Evolutionary conservation across 2,113 vertebrate genomes (phyloP).

Genomic region (Mesocricetus auratus): DNA sequence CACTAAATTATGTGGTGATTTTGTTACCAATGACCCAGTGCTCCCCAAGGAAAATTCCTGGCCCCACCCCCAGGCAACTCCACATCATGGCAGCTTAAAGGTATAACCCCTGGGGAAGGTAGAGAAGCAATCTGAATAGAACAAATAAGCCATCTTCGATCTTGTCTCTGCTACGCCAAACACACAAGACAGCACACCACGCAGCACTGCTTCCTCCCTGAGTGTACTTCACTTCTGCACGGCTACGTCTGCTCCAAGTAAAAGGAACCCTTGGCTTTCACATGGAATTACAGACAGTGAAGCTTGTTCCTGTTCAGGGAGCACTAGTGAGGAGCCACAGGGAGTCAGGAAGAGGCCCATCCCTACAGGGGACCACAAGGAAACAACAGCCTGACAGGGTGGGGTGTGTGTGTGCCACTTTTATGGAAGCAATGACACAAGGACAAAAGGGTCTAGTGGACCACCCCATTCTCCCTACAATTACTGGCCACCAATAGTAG

Average conservation of each 20-base stretch:
- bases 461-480: conserved; percentile 47
- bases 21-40: conserved; percentile 73
- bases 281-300: conserved; percentile 61
- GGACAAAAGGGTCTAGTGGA: conserved; percentile 66
- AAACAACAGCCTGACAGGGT: conserved; percentile 22
- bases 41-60: conserved; percentile 73
- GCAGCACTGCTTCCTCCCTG: conserved; percentile 45
- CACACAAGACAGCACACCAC: conserved; percentile 48
- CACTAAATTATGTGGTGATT: conserved; percentile 78
- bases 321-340: conserved; percentile 12
- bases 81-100: conserved; percentile 55
- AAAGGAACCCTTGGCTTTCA: conserved; percentile 61
- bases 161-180: conserved; percentile 61
- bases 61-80: conserved; percentile 55
- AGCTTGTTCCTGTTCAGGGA: conserved; percentile 59
- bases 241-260: conserved; percentile 71
- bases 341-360: neutral
- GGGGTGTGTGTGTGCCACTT: conserved; percentile 1
- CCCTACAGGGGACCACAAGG: conserved; percentile 49
- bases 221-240: conserved; percentile 73
- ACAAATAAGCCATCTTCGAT: conserved; percentile 72
- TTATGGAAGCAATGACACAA: conserved; percentile 67
- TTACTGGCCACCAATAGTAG: conserved; percentile 55
- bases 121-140: conserved; percentile 64
- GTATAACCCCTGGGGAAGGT: conserved; percentile 62